phyloP scores from a whole-genome alignment of 2,797 vertebrate genomes.

The Pseudocheirus occidentalis region DNA sequence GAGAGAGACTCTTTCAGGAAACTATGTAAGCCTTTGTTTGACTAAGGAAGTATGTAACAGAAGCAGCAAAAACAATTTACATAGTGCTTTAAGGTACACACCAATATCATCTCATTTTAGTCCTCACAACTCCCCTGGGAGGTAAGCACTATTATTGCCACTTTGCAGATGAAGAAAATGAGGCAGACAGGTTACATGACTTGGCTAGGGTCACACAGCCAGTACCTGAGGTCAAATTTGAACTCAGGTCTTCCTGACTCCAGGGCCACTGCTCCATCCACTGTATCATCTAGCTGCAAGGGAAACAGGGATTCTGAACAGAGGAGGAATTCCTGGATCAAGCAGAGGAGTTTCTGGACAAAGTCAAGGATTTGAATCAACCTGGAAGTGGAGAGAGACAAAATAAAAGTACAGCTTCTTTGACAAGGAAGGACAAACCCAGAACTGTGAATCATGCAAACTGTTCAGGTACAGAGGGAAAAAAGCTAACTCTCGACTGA shows the following conservation, averaged over 20 bases:
- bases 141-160: not conserved
- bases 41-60: not conserved
- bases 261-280: not conserved
- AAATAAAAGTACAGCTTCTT: not conserved
- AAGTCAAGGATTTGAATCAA: not conserved
- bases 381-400: not conserved
- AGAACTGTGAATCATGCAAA: not conserved
- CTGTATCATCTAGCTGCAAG: too few relatives aligned
- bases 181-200: too few relatives aligned
- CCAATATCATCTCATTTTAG: not conserved
- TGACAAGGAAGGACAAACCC: not conserved
- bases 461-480: not conserved
- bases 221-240: not conserved
- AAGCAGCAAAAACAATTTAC: not conserved
- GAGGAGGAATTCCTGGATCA: not conserved
- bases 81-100: not conserved
- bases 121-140: not conserved
- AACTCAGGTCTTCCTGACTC: too few relatives aligned
- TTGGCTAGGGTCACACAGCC: too few relatives aligned
- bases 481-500: not conserved
- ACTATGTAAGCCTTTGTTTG: not conserved
- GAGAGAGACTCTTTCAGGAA: not conserved
- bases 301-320: not conserved
- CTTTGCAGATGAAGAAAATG: too few relatives aligned
- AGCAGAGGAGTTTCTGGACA: not conserved